Percentiles rank a stretch among this genome's conserved stretches.
phyloP scores from a whole-genome alignment of 1,140 invertebrate genomes.

The Probaryconus sp. region DNA sequence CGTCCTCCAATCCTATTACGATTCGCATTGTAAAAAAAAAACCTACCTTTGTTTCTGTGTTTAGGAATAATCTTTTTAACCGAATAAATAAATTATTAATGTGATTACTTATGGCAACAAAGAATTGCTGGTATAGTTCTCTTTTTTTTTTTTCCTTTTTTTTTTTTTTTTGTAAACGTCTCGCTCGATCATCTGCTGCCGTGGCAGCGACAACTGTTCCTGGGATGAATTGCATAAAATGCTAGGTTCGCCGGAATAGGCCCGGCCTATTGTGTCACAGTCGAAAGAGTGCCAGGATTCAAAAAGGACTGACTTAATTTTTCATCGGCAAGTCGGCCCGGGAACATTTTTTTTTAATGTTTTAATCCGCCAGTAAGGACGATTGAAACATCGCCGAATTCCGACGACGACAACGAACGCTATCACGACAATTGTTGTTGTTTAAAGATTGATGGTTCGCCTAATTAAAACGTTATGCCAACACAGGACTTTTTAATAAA shows the following conservation, averaged over 20 bases:
- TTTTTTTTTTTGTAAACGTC: not conserved
- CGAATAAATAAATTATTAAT: constrained; percentile 52
- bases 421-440: constrained; percentile 47
- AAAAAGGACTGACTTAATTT: constrained; percentile 67
- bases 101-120: constrained; percentile 13
- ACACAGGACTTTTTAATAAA: constrained; percentile 17
- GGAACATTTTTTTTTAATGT: constrained; percentile 61
- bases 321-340: constrained; percentile 68
- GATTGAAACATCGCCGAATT: constrained; percentile 64
- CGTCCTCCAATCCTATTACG: constrained; percentile 36
- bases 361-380: constrained; percentile 66
- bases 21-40: too few relatives aligned
- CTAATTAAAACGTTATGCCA: constrained; percentile 64
- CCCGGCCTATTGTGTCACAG: constrained; percentile 32
- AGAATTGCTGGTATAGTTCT: too few relatives aligned
- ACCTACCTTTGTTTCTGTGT: constrained; percentile 64
- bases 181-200: constrained; percentile 10
- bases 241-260: constrained; percentile 39
- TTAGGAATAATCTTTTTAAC: constrained; percentile 34
- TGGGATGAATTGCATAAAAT: constrained; percentile 62
- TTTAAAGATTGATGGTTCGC: constrained; percentile 64
- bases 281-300: constrained; percentile 27
- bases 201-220: not conserved
- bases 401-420: too few relatives aligned
- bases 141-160: too few relatives aligned